Base-by-base conservation (phyloP, 2,888 invertebrate genomes). In the Fissipunctia ypsillon region DNA sequence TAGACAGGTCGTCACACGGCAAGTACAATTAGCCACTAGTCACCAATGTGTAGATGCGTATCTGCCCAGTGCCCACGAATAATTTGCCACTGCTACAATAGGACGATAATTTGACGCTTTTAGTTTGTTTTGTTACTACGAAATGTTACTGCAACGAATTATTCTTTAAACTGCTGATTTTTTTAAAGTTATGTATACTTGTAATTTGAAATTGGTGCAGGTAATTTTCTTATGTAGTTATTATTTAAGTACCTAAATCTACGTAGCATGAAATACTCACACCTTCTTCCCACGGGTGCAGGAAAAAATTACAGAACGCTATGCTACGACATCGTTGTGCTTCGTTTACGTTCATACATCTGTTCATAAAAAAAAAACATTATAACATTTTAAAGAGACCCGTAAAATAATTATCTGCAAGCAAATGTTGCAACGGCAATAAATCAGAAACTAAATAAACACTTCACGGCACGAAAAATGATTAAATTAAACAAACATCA, bases 371-470 rank as follows among this genome's bases (percentile, higher is more conserved):
- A 7, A 35, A 5, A 3, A 35, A 35, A 35, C 35, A 4, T 35
- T 35, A 4, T n/a, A n/a, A 50, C 16, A 65, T n/a, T 57, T 38
- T 10, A 66, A 57, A 71, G 19, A 43, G 43, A 12, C 0, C 52
- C 7, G 56, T 12, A 14, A 71, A 72, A 65, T 54, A 25, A 69
- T 81, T 60, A 1, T 10, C 45, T 38, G 31, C 31, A 59, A 64
- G 43, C 45, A 73, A 82, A 68, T 31, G 70, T 35, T 80, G 80
- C 80, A 67, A 14, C 50, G 22, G 80, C 66, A 71, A 81, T 81
- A 83, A 81, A 81, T 81, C 81, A 83, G 75, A 59, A 75, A 72
- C 80, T 66, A 66, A 81, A 83, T 79, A 81, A 81, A 81, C 81
- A 77, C 56, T 77, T 70, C 80, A 69, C 25, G 7, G 68, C 28